Evolutionary conservation across 2,888 invertebrate genomes (phyloP), one percentile per base, ranked within the genome.

Genomic region (Drosophila falleni): DNA sequence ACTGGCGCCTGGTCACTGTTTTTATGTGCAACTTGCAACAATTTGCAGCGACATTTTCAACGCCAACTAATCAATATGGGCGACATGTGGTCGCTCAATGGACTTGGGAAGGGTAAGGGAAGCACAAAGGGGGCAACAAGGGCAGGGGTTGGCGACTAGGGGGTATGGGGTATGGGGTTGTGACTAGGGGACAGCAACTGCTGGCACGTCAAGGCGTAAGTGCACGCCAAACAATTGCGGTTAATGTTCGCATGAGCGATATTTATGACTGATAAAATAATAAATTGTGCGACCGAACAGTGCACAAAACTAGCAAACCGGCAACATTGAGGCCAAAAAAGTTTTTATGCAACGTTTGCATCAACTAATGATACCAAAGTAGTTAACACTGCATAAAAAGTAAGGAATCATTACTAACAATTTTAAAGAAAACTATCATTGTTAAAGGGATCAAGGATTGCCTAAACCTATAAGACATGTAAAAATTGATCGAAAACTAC

Each of bases 181-280:
- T 39, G 13, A 42, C 19, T 37, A 37, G 53, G 23, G 31, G 51
- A 13, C 29, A 29, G 26, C 49, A 47, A 50, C 55, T 58, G 54
- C 71, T 61, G 70, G 44, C 56, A 73, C 66, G 79, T 78, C 79
- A 81, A 71, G 62, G 65, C 60, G 81, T 70, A 79, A 81, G 69
- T 77, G 89, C 89, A 83, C 59, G 72, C 73, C 85, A 89, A 81
- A 89, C 87, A 80, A 84, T 84, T 84, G 87, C 81, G 87, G 85
- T 74, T 86, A 87, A 89, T 89, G 85, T 61, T 70, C 81, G 81
- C 81, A 74, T 79, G 86, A 74, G 85, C 87, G 73, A 85, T 87
- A 84, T 80, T 85, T 85, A 79, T 81, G 71, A 79, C 89, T 89
- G 85, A 87, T 89, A 89, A 89, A 87, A 87, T 82, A 88, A 87